Evolutionary conservation across 2,888 invertebrate genomes (phyloP), one percentile per base, ranked within the genome.

Genomic region (Thyatira batis): DNA sequence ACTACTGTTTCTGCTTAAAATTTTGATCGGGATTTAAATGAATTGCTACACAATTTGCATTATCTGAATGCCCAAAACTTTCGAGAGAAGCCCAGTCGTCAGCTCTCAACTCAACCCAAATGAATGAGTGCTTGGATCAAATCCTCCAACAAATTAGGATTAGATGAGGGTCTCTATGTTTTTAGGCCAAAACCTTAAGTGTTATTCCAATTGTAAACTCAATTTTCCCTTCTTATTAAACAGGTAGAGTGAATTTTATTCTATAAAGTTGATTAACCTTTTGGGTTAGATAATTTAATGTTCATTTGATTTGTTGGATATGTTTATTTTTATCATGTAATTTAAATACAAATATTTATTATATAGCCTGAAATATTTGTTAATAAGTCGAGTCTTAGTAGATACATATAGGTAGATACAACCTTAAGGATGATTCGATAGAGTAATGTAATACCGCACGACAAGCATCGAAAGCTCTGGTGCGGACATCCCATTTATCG

Each of bases 141-240:
- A 80, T 81, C 85, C 84, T 82, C 78, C 72, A 73, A 78, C 85
- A 85, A 87, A 87, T 87, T 84, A 81, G 82, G 83, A 87, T 87
- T 84, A 86, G 76, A 80, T 74, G 73, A 82, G 83, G 83, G 79
- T 78, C 70, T 68, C 65, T 69, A 73, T 78, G 77, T 83, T 84
- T 83, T 84, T 82, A 81, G 82, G 71, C 73, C 65, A 75, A 78
- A 79, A 79, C 77, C 71, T 73, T 78, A 76, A 80, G 82, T 73
- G 76, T 77, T 76, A 81, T 82, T 82, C 72, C 73, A 76, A 79
- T 79, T 73, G 78, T 76, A 80, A 80, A 81, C 74, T 77, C 78
- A 73, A 76, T 79, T 80, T 75, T 61, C 71, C 54, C 60, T 63
- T 62, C 56, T 63, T 63, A 73, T 71, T 68, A 67, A 59, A 63